A percentile compares a stretch with the other conserved stretches of the same genome.
phyloP scores from a whole-genome alignment of 2,888 invertebrate genomes.

The Phyllotreta striolata region DNA sequence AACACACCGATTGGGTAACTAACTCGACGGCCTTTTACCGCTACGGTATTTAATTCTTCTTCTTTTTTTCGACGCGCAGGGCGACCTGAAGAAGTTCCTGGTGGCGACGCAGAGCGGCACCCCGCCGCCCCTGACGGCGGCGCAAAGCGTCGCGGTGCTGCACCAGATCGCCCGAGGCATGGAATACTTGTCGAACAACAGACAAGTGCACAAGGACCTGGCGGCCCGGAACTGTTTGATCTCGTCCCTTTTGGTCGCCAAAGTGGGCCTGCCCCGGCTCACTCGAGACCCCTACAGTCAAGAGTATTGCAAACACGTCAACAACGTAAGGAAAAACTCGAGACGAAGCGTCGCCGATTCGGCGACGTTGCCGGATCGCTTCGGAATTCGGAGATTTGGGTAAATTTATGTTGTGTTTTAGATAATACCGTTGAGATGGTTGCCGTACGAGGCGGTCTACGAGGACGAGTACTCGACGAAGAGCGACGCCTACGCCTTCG shows the following conservation, averaged over 20 bases:
- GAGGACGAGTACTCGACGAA: conserved; percentile 93
- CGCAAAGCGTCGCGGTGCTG: conserved; percentile 73
- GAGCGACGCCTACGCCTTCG: conserved; percentile 92
- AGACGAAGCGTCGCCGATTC: no score
- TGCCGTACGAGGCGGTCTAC: conserved; percentile 86
- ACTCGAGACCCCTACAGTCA: conserved; percentile 86
- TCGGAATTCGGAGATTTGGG: not conserved
- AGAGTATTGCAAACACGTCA: conserved; percentile 88
- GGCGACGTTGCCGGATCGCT: no score
- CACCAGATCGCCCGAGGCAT: conserved; percentile 83
- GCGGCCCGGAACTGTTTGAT: conserved; percentile 92
- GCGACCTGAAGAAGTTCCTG: conserved; percentile 90
- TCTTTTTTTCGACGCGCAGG: conserved; percentile 67
- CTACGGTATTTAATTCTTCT: conserved; percentile 2
- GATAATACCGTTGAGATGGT: conserved; percentile 89
- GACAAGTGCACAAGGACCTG: conserved; percentile 89
- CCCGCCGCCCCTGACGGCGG: conserved; percentile 71
- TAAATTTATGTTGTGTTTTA: conserved; percentile 54
- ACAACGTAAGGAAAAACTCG: no score
- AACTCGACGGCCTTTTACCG: not conserved
- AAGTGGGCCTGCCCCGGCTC: conserved; percentile 82
- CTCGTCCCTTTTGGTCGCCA: conserved; percentile 80
- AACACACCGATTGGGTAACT: conserved; percentile 90
- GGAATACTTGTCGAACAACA: conserved; percentile 77
- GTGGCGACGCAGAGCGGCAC: conserved; percentile 68